These are phyloP conservation scores for Gouania willdenowi DNA, from an alignment of 2,797 vertebrate genomes.

Conservation along the genomic window DNA sequence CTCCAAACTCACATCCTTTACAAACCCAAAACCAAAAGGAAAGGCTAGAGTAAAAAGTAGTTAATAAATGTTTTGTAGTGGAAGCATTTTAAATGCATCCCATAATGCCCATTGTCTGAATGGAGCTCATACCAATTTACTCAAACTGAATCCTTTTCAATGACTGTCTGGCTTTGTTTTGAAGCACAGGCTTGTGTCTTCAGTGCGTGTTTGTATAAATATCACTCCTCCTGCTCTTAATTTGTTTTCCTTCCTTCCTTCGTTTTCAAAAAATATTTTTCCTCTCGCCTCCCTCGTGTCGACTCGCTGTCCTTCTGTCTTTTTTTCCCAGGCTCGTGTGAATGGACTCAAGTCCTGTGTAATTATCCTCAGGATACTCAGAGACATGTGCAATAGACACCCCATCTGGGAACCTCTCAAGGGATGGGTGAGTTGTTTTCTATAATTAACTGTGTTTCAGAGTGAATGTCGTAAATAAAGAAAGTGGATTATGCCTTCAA, in stretches of 20 bases:
- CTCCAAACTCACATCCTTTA: slow-evolving; percentile 40
- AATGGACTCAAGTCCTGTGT: slow-evolving; percentile 98
- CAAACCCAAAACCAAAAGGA: slow-evolving; percentile 1
- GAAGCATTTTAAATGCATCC: too few relatives aligned
- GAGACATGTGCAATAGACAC: slow-evolving; percentile 98
- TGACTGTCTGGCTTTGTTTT: too few relatives aligned
- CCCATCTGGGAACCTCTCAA: slow-evolving; percentile 91
- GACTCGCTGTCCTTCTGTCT: too few relatives aligned
- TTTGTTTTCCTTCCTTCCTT: slow-evolving; percentile 20
- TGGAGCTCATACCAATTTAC: neutral
- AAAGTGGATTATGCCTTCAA: too few relatives aligned
- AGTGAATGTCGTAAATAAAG: neutral
- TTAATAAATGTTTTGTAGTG: too few relatives aligned
- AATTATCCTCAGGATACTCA: slow-evolving; percentile 95
- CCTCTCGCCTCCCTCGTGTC: too few relatives aligned
- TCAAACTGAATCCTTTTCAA: too few relatives aligned
- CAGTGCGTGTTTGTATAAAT: slow-evolving; percentile 26
- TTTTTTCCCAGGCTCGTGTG: slow-evolving; percentile 86
- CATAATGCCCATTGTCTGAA: too few relatives aligned
- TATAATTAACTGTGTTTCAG: slow-evolving; percentile 4
- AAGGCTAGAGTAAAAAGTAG: too few relatives aligned
- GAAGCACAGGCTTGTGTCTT: slow-evolving; percentile 5
- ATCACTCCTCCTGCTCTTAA: slow-evolving; percentile 17
- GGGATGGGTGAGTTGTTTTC: slow-evolving; percentile 90
- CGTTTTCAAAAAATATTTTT: neutral